phyloP scores from a whole-genome alignment of 2,797 vertebrate genomes.

The Ispidina picta region DNA sequence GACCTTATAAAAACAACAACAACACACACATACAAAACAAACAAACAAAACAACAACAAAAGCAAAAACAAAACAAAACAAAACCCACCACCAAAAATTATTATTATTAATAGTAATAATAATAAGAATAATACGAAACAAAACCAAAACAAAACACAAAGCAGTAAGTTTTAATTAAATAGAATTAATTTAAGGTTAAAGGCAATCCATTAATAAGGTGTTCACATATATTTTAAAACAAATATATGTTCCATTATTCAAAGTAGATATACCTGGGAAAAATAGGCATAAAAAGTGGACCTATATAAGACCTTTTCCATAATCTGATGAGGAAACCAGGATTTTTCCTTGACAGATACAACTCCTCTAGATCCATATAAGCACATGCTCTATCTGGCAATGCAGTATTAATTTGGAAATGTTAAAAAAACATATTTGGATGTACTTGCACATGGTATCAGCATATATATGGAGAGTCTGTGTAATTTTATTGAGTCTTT shows the following conservation, averaged over 20 bases:
- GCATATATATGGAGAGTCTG: background rate
- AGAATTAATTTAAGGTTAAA: background rate
- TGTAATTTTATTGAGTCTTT: background rate
- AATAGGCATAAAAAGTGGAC: background rate
- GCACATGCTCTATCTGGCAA: background rate
- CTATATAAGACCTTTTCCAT: background rate
- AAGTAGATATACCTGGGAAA: background rate
- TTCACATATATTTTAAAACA: background rate
- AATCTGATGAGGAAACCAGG: background rate
- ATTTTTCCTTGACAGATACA: background rate
- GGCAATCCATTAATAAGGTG: background rate
- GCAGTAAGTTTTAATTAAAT: background rate
- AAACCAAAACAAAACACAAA: no score
- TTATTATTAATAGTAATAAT: no score
- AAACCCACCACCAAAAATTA: no score
- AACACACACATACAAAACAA: no score
- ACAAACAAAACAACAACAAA: background rate
- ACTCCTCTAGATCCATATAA: background rate
- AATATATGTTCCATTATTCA: background rate
- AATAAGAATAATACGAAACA: no score
- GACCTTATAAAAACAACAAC: background rate
- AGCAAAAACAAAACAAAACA: no score
- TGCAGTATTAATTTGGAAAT: background rate
- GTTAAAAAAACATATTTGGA: background rate
- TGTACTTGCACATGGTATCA: background rate